Conservation (phyloP, 2,888 invertebrate species). For the Drosophila paramelanica region DNA sequence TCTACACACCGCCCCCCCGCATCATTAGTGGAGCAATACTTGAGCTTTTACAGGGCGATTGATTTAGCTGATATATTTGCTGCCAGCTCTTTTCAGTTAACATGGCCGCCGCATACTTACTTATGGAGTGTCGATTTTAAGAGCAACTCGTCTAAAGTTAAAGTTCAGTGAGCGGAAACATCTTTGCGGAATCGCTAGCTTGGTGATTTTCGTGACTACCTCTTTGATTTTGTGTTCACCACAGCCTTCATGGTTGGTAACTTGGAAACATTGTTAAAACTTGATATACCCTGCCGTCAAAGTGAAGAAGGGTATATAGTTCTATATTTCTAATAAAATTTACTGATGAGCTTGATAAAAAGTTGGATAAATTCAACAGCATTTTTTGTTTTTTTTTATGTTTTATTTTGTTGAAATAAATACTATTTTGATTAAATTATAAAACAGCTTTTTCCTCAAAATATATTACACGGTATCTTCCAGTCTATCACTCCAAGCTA, state of each 20-base stretch:
- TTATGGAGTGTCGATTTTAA: slow-evolving; percentile 9
- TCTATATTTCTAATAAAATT: too few relatives aligned
- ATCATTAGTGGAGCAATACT: slow-evolving; percentile 53
- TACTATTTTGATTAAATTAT: too few relatives aligned
- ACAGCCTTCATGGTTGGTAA: background rate
- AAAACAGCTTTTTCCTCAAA: too few relatives aligned
- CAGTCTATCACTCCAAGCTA: too few relatives aligned
- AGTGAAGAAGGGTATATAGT: background rate
- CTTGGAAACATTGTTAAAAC: too few relatives aligned
- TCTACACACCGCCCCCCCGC: slow-evolving; percentile 10
- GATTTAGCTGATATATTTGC: slow-evolving; percentile 37
- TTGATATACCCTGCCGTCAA: background rate
- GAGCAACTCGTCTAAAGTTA: slow-evolving; percentile 18
- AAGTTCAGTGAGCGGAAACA: slow-evolving; percentile 32
- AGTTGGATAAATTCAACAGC: too few relatives aligned
- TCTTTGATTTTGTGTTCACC: slow-evolving; percentile 2
- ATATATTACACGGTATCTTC: too few relatives aligned
- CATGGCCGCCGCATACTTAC: slow-evolving; percentile 9
- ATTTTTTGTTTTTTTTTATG: too few relatives aligned
- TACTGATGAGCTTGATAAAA: too few relatives aligned
- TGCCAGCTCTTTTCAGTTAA: slow-evolving; percentile 4
- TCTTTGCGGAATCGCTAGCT: background rate
- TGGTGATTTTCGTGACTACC: slow-evolving; percentile 8
- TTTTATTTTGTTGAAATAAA: too few relatives aligned
- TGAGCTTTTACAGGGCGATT: slow-evolving; percentile 40